Evolutionary conservation across 1,140 invertebrate genomes (phyloP), one percentile per base, ranked within the genome.

Genomic region (Drepana arcuata): DNA sequence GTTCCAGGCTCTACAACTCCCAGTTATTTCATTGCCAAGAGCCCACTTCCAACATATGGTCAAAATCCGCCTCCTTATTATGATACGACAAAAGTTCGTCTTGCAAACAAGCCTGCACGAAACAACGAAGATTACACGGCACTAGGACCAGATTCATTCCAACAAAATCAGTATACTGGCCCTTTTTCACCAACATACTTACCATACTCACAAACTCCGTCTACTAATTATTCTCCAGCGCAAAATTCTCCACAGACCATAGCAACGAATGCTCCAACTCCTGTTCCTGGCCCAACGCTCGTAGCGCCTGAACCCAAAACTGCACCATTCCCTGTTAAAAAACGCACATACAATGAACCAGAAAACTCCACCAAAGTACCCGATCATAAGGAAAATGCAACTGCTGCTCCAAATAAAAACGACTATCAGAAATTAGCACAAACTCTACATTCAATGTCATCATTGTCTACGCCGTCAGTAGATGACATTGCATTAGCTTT

Each of bases 281-380:
- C 26, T 13, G 28, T 36, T 11, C 24, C 41, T n/a, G 56, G 48
- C 34, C n/a, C 56, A 2, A 34, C 48, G 5, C 58, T 48, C 25
- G 41, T 50, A 16, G 51, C 50, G 21, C 15, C 55, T 15, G 64
- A 70, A n/a, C 39, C 68, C 7, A 83, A 79, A 61, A 33, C 70
- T 18, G 38, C 61, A 18, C 47, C 74, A 14, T 84, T 78, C 36
- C 77, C 82, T 21, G 69, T 83, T 4, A 89, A 89, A 53, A 89
- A 89, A 60, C 72, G 88, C 27, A 83, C 74, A 10, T 89, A 88
- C 39, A 86, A 78, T 62, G 88, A 88, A 65, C 71, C 70, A 5
- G 72, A 78, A 26, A 27, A 36, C 10, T 6, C 43, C 1, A 10
- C 56, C 27, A 74, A 61, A 41, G 5, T 30, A 12, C 9, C 45